Evolutionary conservation across 2,113 vertebrate species (phyloP).

Genomic region (Poeciliopsis prolifica): DNA sequence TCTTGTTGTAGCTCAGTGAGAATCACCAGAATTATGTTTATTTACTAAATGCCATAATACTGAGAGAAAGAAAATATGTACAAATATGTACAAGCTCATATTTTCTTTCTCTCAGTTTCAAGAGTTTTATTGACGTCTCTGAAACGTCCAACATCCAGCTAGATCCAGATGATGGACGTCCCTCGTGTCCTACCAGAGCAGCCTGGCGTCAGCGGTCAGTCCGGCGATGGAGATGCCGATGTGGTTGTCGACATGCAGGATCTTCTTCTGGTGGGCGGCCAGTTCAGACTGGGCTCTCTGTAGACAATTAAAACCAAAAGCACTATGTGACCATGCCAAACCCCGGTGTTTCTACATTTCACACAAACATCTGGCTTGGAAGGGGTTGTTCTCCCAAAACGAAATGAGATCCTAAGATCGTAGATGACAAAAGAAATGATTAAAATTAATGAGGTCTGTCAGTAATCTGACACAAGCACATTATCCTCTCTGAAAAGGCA

Average conservation of each 20-base stretch:
- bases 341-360: background rate
- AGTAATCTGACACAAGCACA: constrained; percentile 3
- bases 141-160: background rate
- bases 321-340: background rate
- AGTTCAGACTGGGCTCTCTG: constrained; percentile 98
- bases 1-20: too few relatives aligned
- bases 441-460: constrained; percentile 7
- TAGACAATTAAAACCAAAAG: background rate
- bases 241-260: constrained; percentile 98
- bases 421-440: background rate
- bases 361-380: too few relatives aligned
- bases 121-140: too few relatives aligned
- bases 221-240: constrained; percentile 98
- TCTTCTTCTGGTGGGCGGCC: constrained; percentile 99
- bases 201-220: constrained; percentile 94
- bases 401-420: background rate
- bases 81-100: too few relatives aligned
- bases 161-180: background rate
- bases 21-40: too few relatives aligned
- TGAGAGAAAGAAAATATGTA: too few relatives aligned
- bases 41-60: too few relatives aligned
- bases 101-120: too few relatives aligned
- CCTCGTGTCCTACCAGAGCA: constrained; percentile 87
- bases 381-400: background rate
- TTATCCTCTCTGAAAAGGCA: background rate